A percentile compares a stretch with the other conserved stretches of the same genome.
These are phyloP conservation scores for Leptatherina wallacei DNA, from an alignment of 2,797 vertebrate species.

Conservation along the genomic window DNA sequence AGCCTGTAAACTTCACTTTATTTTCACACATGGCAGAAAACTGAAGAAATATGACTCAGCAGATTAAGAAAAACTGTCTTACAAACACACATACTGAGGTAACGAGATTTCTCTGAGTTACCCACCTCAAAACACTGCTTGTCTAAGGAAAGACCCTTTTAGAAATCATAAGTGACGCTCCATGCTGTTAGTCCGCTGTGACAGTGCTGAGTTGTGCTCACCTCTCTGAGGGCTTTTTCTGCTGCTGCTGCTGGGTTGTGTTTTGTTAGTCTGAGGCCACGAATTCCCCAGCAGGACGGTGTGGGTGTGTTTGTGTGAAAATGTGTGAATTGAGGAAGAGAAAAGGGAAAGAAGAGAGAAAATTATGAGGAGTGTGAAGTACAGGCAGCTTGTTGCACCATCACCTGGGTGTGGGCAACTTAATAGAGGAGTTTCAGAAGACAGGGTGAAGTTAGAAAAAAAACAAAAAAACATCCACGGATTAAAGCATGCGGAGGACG, in stretches of 20 bases:
- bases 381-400: constrained; percentile 57
- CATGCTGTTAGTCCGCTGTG: constrained; percentile 33
- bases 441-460: constrained; percentile 23
- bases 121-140: constrained; percentile 48
- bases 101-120: constrained; percentile 7
- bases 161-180: constrained; percentile 32
- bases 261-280: constrained; percentile 80
- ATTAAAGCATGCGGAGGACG: neutral
- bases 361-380: constrained; percentile 30
- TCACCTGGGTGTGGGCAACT: constrained; percentile 64
- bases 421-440: constrained; percentile 27
- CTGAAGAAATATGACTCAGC: constrained; percentile 18
- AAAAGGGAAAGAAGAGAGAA: constrained; percentile 21
- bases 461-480: neutral
- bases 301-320: constrained; percentile 58
- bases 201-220: constrained; percentile 33
- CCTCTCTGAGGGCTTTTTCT: constrained; percentile 53
- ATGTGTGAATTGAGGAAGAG: constrained; percentile 15
- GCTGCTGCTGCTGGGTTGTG: constrained; percentile 59
- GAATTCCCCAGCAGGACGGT: constrained; percentile 78
- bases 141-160: constrained; percentile 27
- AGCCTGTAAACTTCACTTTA: neutral
- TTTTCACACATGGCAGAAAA: neutral
- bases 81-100: constrained; percentile 4
- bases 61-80: constrained; percentile 18